Percentiles rank a stretch among this genome's conserved stretches.
phyloP scores from a whole-genome alignment of 2,113 vertebrate species.

The Xerus inauris region DNA sequence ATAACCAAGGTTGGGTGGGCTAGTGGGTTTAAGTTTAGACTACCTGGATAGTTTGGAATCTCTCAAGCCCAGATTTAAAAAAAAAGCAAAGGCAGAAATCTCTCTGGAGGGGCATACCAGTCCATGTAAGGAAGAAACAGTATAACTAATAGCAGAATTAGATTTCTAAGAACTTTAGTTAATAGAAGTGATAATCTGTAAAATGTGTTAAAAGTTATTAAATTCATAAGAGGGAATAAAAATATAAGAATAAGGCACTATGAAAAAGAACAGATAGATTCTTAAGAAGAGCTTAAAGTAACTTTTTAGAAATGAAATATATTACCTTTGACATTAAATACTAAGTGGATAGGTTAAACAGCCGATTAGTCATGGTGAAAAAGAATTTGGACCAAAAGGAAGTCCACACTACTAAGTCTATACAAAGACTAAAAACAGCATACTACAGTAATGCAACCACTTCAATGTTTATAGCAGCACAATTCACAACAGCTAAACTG shows the following conservation, averaged over 20 bases:
- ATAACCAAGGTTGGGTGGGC: neutral
- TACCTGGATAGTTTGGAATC: neutral
- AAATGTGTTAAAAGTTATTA: neutral
- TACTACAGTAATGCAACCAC: no score
- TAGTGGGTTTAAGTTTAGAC: slow-evolving; percentile 45
- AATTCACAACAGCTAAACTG: no score
- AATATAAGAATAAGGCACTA: neutral
- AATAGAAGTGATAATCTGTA: neutral
- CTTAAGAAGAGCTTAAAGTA: neutral
- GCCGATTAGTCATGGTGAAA: neutral
- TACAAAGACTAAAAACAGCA: no score
- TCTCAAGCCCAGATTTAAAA: neutral
- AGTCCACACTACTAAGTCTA: no score
- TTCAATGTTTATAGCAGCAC: no score
- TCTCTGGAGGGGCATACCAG: neutral
- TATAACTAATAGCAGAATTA: neutral
- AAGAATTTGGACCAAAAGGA: neutral
- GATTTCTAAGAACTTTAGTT: neutral
- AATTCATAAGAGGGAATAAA: neutral
- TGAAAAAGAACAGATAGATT: neutral
- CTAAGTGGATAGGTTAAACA: neutral
- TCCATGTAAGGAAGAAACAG: neutral
- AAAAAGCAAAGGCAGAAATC: neutral
- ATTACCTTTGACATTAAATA: neutral
- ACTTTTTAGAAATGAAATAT: slow-evolving; percentile 13